A percentile compares a stretch with the other conserved stretches of the same genome.
These are phyloP conservation scores for Antechinus flavipes DNA, from an alignment of 2,113 vertebrate genomes.

Conservation along the genomic window DNA sequence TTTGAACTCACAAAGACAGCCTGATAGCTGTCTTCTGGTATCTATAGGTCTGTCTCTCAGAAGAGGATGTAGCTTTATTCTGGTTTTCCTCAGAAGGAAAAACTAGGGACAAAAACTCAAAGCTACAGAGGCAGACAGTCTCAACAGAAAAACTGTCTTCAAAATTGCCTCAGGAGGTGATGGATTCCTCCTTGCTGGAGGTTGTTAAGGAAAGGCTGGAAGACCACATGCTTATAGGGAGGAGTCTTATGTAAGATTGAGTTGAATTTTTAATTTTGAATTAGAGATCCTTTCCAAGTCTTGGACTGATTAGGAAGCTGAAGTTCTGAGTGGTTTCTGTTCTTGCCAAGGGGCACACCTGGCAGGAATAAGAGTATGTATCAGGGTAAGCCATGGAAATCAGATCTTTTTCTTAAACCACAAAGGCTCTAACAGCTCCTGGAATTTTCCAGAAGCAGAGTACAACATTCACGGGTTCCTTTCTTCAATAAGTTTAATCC, in stretches of 20 bases:
- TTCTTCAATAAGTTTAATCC: neutral
- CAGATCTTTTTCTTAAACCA: neutral
- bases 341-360: neutral
- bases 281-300: neutral
- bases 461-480: neutral
- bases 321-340: neutral
- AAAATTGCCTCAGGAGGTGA: neutral
- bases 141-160: neutral
- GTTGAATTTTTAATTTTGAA: neutral
- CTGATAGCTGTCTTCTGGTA: neutral
- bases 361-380: neutral
- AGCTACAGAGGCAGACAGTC: neutral
- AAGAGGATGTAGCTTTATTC: too few relatives aligned
- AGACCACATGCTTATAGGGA: neutral
- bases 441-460: neutral
- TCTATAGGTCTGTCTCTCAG: too few relatives aligned
- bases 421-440: neutral
- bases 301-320: neutral
- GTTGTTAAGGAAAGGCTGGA: neutral
- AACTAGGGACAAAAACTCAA: neutral
- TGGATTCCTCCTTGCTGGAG: neutral
- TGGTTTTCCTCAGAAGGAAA: neutral
- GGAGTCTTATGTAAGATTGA: neutral
- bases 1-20: too few relatives aligned
- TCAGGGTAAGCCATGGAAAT: neutral